These are phyloP conservation scores for Orthonyx spaldingii DNA, from an alignment of 2,113 vertebrate genomes.

Conservation along the genomic window DNA sequence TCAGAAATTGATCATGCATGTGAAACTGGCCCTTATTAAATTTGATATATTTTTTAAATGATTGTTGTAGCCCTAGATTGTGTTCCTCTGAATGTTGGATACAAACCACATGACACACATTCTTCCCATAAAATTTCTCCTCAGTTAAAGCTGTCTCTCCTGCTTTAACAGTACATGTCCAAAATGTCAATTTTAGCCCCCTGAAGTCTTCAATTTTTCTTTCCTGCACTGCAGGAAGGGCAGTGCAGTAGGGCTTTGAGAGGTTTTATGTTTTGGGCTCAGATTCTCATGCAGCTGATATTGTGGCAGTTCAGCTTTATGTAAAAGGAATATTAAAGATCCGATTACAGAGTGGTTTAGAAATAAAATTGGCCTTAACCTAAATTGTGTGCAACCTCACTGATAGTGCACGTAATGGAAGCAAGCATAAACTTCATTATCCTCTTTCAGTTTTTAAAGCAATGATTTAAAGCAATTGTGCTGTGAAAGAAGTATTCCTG, in stretches of 20 bases:
- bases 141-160: background rate
- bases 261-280: background rate
- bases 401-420: background rate
- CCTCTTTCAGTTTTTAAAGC: background rate
- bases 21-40: background rate
- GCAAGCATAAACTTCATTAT: background rate
- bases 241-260: background rate
- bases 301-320: background rate
- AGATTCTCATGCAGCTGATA: background rate
- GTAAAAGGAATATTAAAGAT: background rate
- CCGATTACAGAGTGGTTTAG: background rate
- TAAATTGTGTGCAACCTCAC: background rate
- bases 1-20: background rate
- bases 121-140: background rate
- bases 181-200: background rate
- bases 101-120: background rate
- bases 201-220: background rate
- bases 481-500: background rate
- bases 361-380: background rate
- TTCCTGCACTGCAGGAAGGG: background rate
- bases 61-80: background rate
- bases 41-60: background rate
- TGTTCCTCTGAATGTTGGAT: background rate
- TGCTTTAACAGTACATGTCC: background rate
- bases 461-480: background rate